phyloP scores from a whole-genome alignment of 2,797 vertebrate genomes.

The Helarctos malayanus region DNA sequence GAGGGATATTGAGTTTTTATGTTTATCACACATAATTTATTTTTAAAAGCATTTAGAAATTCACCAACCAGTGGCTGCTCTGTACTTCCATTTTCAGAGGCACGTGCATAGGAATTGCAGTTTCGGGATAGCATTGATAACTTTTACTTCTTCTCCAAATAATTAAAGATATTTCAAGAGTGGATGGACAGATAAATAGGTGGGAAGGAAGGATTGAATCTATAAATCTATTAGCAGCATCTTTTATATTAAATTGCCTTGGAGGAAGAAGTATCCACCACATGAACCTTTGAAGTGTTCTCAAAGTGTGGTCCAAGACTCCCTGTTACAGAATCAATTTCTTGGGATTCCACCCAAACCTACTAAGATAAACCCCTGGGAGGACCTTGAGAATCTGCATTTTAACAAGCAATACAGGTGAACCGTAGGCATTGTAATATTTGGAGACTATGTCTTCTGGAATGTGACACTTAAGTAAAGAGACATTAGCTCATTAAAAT shows the following conservation, averaged over 20 bases:
- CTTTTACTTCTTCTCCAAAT: neutral
- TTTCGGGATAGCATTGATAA: neutral
- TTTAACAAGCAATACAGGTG: neutral
- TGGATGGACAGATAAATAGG: neutral
- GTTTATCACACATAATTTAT: neutral
- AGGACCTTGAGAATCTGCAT: neutral
- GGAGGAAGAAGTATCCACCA: neutral
- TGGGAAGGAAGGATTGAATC: neutral
- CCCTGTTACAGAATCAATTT: neutral
- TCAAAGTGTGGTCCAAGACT: neutral
- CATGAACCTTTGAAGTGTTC: neutral
- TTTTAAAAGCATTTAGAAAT: neutral
- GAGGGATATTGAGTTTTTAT: neutral
- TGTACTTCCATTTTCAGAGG: neutral
- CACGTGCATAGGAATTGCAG: neutral
- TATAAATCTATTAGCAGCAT: neutral
- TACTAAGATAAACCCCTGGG: neutral
- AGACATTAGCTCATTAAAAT: slow-evolving; percentile 54
- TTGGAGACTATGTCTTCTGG: slow-evolving; percentile 33
- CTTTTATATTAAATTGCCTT: neutral
- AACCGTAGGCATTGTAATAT: neutral
- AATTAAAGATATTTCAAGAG: neutral
- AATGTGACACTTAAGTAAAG: neutral
- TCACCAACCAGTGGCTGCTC: neutral
- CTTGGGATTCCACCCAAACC: neutral